Evolutionary conservation across 2,888 invertebrate genomes (phyloP).

Genomic region (Campoletis raptor): DNA sequence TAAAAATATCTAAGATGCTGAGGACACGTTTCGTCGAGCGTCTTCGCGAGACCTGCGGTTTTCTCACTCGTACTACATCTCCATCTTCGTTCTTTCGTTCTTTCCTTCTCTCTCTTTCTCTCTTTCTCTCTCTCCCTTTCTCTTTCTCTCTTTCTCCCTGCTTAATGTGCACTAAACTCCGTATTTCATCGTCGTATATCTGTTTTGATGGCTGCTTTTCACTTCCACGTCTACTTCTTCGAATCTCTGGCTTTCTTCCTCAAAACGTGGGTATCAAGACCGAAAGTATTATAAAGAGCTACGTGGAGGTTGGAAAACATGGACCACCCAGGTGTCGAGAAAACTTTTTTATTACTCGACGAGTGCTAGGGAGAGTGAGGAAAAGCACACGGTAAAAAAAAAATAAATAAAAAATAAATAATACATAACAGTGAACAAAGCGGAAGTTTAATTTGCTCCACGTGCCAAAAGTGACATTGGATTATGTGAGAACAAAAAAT

Average conservation of each 20-base stretch:
- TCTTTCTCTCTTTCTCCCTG: conserved; percentile 6
- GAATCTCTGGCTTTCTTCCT: conserved; percentile 26
- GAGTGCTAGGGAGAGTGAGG: background rate
- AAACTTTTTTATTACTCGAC: conserved; percentile 40
- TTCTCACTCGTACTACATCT: conserved; percentile 45
- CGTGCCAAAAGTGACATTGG: conserved; percentile 21
- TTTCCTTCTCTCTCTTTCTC: too few relatives aligned
- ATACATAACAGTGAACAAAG: background rate
- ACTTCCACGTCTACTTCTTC: conserved; percentile 4
- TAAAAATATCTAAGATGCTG: conserved; percentile 73
- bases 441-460: conserved; percentile 36
- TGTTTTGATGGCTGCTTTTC: conserved; percentile 19
- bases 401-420: background rate
- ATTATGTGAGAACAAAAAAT: conserved; percentile 11
- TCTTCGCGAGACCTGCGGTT: conserved; percentile 43
- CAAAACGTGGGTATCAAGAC: conserved; percentile 17
- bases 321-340: conserved; percentile 50
- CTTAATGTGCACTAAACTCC: background rate
- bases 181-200: background rate
- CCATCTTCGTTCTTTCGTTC: conserved; percentile 13
- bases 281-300: conserved; percentile 31
- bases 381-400: conserved; percentile 13
- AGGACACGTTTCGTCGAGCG: conserved; percentile 52
- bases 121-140: background rate
- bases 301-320: conserved; percentile 58